phyloP scores from a whole-genome alignment of 1,140 invertebrate species.

The Augochlora pura region DNA sequence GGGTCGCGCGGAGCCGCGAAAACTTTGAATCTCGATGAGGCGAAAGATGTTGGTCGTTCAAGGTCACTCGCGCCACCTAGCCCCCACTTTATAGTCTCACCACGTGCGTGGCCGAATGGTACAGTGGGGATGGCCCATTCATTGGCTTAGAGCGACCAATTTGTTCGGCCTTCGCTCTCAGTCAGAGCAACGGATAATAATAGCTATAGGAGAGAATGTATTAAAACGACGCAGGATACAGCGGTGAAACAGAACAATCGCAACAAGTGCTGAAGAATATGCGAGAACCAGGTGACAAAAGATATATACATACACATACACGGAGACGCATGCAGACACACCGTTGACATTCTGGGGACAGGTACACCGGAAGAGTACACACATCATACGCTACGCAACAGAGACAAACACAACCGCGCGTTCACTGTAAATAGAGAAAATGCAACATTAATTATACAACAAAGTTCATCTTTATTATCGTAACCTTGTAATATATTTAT shows the following conservation, averaged over 20 bases:
- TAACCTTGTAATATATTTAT: conserved; percentile 68
- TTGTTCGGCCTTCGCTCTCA: not conserved
- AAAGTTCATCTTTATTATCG: conserved; percentile 68
- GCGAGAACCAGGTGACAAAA: too few relatives aligned
- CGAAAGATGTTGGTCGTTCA: not conserved
- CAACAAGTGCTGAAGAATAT: conserved; percentile 10
- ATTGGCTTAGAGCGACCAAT: not conserved
- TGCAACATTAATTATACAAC: conserved; percentile 68
- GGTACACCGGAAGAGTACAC: conserved; percentile 31
- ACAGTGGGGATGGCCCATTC: not conserved
- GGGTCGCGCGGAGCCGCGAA: too few relatives aligned
- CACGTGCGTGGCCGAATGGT: not conserved
- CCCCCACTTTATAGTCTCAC: not conserved
- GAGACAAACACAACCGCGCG: conserved; percentile 50
- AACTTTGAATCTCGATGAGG: not conserved
- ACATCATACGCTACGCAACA: conserved; percentile 40
- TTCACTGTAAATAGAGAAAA: conserved; percentile 73
- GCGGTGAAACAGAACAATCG: conserved; percentile 4
- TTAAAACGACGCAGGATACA: not conserved
- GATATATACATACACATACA: not conserved
- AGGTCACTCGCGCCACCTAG: not conserved
- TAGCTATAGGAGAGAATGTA: not conserved
- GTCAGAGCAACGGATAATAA: not conserved
- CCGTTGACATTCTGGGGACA: conserved; percentile 51
- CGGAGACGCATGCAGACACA: conserved; percentile 13